These are phyloP conservation scores for Octomys mimax DNA, from an alignment of 2,797 vertebrate genomes.

Conservation along the genomic window DNA sequence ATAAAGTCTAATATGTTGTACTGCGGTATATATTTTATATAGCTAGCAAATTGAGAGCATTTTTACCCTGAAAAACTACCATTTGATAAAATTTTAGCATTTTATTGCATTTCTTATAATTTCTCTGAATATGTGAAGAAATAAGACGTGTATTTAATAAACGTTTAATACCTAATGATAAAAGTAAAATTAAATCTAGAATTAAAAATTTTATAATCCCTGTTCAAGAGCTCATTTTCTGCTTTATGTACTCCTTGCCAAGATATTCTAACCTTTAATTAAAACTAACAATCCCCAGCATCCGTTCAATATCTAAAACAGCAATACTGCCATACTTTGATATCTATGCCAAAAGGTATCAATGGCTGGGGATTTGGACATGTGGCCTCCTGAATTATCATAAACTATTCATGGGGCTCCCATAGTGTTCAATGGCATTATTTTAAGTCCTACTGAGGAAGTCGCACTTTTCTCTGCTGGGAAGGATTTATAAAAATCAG, in stretches of 20 bases:
- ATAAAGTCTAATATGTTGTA: not conserved
- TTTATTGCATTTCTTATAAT: not conserved
- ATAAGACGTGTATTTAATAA: not conserved
- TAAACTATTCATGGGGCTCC: conserved; percentile 64
- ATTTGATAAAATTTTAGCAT: not conserved
- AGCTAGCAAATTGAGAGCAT: not conserved
- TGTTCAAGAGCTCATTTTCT: conserved; percentile 38
- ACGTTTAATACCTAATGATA: conserved; percentile 21
- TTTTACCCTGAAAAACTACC: conserved; percentile 1
- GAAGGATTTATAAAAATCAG: conserved; percentile 39
- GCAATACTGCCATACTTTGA: conserved; percentile 52
- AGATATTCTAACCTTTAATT: conserved; percentile 57
- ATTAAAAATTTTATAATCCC: conserved; percentile 43
- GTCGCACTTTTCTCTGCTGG: not conserved
- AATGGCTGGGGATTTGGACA: conserved; percentile 59
- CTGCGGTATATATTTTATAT: not conserved
- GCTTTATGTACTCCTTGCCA: not conserved
- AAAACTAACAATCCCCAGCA: conserved; percentile 49
- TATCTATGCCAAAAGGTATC: conserved; percentile 66
- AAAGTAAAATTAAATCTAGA: not conserved
- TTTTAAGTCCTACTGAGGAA: conserved; percentile 5
- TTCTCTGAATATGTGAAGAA: not conserved
- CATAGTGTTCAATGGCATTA: conserved; percentile 10
- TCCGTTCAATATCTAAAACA: conserved; percentile 26
- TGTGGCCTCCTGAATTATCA: conserved; percentile 55